Conservation (phyloP, 2,888 invertebrate genomes). For the Saturnia pavonia region DNA sequence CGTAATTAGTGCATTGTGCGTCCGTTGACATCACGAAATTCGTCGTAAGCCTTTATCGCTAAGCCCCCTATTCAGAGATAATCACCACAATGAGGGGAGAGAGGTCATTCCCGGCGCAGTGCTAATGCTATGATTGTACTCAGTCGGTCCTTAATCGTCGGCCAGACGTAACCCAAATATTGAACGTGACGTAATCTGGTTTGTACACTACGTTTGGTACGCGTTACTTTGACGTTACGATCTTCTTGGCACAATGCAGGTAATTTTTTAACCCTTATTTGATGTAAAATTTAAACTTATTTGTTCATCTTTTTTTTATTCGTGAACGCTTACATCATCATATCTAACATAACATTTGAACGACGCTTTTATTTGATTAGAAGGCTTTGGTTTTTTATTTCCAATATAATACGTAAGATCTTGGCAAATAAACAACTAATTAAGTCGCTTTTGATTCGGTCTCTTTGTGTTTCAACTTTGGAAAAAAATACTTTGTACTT, state of each 20-base stretch:
- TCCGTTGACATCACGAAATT: conserved; percentile 31
- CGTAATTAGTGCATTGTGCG: conserved; percentile 11
- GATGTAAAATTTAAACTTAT: not conserved
- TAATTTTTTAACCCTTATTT: conserved; percentile 24
- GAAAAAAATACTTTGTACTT: not conserved
- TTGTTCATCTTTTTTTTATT: not conserved
- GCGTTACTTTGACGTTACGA: no score
- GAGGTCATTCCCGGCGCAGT: conserved; percentile 59
- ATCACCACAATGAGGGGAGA: conserved; percentile 66
- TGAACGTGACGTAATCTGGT: conserved; percentile 9
- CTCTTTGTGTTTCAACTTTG: not conserved
- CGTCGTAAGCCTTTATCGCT: conserved; percentile 54
- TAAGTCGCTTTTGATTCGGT: not conserved
- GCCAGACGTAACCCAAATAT: conserved; percentile 48
- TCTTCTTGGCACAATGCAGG: conserved; percentile 39
- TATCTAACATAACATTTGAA: not conserved
- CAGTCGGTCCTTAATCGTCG: conserved; percentile 60
- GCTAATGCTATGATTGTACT: conserved; percentile 64
- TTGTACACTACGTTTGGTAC: conserved; percentile 6
- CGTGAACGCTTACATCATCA: conserved; percentile 3
- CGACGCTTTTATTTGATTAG: not conserved
- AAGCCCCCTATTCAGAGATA: conserved; percentile 60
- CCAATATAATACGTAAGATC: not conserved
- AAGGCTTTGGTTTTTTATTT: not conserved
- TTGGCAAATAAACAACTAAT: not conserved